Evolutionary conservation across 2,888 invertebrate genomes (phyloP), one percentile per base, ranked within the genome.

Genomic region (Bugula neritina): DNA sequence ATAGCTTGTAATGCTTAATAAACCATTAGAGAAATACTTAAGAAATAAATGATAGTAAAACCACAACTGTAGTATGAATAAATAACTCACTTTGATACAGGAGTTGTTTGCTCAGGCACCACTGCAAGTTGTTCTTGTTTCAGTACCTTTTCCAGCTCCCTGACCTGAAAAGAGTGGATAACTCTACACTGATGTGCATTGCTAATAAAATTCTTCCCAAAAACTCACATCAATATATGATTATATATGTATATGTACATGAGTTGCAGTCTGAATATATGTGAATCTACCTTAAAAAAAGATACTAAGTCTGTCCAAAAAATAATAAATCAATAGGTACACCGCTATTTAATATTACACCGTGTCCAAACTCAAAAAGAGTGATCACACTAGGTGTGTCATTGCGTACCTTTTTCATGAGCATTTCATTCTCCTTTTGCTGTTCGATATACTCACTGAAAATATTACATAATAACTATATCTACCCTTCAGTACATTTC

Each of bases 361-460:
- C n/a, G n/a, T n/a, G n/a, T n/a, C n/a, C n/a, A n/a, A n/a, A n/a
- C n/a, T n/a, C n/a, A n/a, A n/a, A n/a, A n/a, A n/a, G n/a, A n/a
- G n/a, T n/a, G n/a, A n/a, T n/a, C n/a, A n/a, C n/a, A n/a, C n/a
- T n/a, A n/a, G n/a, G n/a, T n/a, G n/a, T n/a, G n/a, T n/a, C n/a
- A n/a, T n/a, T n/a, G n/a, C n/a, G n/a, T 63, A 63, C 63, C 31
- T 63, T 63, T n/a, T 25, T 63, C n/a, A 13, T 2, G 1, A 63
- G 63, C 63, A 63, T 1, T 10, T 63, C 63, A 31, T 63, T 21
- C 13, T 63, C 63, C 31, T 34, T 63, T 31, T 63, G 63, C 31
- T 25, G 63, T 31, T 63, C 31, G 10, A 25, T 27, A 31, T 63
- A 63, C 27, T 63, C 63, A 13, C 63, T 63, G n/a, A 2, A 63